Base-by-base conservation (phyloP, 2,113 vertebrate species). In the Cebidichthys violaceus region DNA sequence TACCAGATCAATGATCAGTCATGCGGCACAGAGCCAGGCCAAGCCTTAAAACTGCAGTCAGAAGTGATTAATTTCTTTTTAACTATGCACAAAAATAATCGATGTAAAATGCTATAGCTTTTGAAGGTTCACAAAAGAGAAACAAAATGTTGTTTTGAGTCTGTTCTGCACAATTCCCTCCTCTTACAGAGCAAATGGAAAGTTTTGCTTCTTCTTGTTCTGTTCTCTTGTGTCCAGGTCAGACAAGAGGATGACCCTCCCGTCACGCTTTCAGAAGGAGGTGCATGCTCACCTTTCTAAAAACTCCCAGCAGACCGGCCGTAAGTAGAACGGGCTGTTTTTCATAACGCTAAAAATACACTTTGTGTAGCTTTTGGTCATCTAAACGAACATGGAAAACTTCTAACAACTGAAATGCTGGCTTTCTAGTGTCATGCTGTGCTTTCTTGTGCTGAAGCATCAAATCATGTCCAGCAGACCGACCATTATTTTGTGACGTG, bases 261-360 rank as follows among this genome's bases (percentile, higher is more conserved):
- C 95, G 0, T 86, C 94, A 0, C 90, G 94, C 41, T 95, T 95
- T 78, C 95, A 96, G 76, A 96, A 95, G 85, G 95, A 96, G 89
- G 89, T 95, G 14, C 89, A 95, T 1, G 79, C 93, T 79, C 94
- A 95, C 87, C 94, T 96, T 43, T 95, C 94, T 69, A 92, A 91
- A 76, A 96, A 95, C 78, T 64, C 85, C 64, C 95, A 88, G 37
- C 93, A 88, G 69, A 83, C 57, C n/a, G 50, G 75, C 43, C 3
- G 95, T 95, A 88, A 95, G 94, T 90, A 76, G 65, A 41, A 72
- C 68, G 52, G 24, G 22, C 54, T 79, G 9, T 50, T 69, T 29
- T 70, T 68, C 13, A 41, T 29, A 24, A 20, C 1, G 1, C 72
- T 59, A 83, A 75, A 75, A 79, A 86, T 82, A 81, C 31, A 0